These are phyloP conservation scores for Carcina quercana DNA, from an alignment of 2,888 invertebrate species.

Conservation along the genomic window DNA sequence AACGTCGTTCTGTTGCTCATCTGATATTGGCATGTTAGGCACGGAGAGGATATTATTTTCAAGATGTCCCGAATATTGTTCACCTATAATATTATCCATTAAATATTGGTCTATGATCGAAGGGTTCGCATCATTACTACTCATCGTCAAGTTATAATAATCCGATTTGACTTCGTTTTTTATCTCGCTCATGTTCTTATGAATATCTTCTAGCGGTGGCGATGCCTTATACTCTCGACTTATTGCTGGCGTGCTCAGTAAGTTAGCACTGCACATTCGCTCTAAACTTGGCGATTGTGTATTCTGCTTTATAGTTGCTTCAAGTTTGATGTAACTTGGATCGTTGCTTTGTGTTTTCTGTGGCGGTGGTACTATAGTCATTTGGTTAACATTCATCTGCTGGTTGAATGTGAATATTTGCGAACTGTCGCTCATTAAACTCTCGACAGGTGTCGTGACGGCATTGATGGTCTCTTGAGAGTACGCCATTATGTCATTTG, in stretches of 20 bases:
- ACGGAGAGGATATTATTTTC: conserved; percentile 53
- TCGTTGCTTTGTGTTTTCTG: conserved; percentile 56
- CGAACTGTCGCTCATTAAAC: conserved; percentile 36
- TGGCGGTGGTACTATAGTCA: conserved; percentile 51
- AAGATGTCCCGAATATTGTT: conserved; percentile 51
- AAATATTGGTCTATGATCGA: conserved; percentile 58
- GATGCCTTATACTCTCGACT: conserved; percentile 61
- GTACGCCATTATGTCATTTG: conserved; percentile 47
- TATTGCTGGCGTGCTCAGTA: conserved; percentile 44
- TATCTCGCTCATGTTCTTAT: conserved; percentile 60
- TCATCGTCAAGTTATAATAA: conserved; percentile 51
- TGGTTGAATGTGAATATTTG: conserved; percentile 61
- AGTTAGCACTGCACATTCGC: conserved; percentile 58
- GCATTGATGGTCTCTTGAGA: conserved; percentile 47
- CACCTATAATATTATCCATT: conserved; percentile 59
- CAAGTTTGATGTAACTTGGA: conserved; percentile 64
- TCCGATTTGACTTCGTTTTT: conserved; percentile 67
- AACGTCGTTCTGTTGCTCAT: conserved; percentile 52
- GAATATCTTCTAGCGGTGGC: conserved; percentile 60
- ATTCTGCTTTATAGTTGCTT: conserved; percentile 62
- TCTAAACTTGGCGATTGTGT: conserved; percentile 63
- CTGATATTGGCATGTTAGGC: conserved; percentile 43
- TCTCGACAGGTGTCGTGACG: conserved; percentile 47
- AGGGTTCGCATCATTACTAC: conserved; percentile 38
- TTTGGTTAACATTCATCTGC: conserved; percentile 52